Percentiles rank a stretch among this genome's conserved stretches.
phyloP scores from a whole-genome alignment of 2,888 invertebrate species.

The Pachliopta kotzebuea region DNA sequence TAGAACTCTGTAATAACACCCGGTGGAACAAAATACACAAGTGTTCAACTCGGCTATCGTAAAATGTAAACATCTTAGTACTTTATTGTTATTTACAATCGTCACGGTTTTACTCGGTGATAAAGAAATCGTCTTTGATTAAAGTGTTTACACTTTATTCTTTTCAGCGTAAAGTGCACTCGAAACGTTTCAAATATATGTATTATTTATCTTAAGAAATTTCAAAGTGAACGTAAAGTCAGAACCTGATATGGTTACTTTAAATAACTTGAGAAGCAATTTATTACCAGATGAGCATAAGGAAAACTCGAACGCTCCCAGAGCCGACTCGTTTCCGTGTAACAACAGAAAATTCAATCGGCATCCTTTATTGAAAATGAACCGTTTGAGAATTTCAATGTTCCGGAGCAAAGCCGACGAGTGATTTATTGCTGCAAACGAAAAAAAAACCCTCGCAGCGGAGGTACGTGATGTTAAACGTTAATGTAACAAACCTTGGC shows the following conservation, averaged over 20 bases:
- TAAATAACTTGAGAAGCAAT: background rate
- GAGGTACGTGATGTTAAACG: constrained; percentile 48
- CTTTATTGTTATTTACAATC: background rate
- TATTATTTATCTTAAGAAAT: no score
- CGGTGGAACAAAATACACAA: constrained; percentile 11
- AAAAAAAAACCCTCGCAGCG: constrained; percentile 37
- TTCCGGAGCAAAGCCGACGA: constrained; percentile 33
- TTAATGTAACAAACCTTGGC: constrained; percentile 50
- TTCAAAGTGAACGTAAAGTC: background rate
- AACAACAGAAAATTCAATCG: constrained; percentile 37
- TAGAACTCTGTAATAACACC: constrained; percentile 8
- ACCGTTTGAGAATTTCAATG: constrained; percentile 40
- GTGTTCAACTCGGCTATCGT: constrained; percentile 4
- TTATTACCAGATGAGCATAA: background rate
- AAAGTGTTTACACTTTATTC: no score
- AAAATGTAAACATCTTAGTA: constrained; percentile 7
- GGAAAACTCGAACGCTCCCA: constrained; percentile 4
- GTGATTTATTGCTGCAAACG: constrained; percentile 38
- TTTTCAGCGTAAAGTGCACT: no score
- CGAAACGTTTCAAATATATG: no score
- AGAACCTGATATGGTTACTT: background rate
- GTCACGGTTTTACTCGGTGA: background rate
- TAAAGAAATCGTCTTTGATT: background rate
- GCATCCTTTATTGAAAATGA: constrained; percentile 40
- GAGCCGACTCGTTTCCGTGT: constrained; percentile 14